These are phyloP conservation scores for Shargacucullia verbasci DNA, from an alignment of 2,888 invertebrate species.

Conservation along the genomic window DNA sequence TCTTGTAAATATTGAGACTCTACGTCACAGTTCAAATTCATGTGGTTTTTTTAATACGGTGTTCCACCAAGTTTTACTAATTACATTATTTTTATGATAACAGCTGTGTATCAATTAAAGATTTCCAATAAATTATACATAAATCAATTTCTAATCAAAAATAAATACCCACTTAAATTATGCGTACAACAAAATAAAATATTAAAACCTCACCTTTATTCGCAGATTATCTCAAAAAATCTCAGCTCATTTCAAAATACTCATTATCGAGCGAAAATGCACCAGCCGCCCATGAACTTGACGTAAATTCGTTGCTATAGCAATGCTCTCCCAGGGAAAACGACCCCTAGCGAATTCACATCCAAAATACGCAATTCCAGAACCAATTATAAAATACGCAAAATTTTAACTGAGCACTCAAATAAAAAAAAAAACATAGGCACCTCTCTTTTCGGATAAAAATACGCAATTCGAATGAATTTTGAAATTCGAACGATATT, in stretches of 20 bases:
- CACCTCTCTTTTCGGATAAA: conserved; percentile 66
- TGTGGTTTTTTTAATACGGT: too few relatives aligned
- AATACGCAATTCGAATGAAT: conserved; percentile 59
- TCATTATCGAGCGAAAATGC: conserved; percentile 86
- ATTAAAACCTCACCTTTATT: conserved; percentile 51
- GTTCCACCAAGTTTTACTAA: too few relatives aligned
- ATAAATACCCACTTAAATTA: conserved; percentile 12
- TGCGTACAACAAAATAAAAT: conserved; percentile 1
- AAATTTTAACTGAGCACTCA: conserved; percentile 49
- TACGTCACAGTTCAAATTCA: too few relatives aligned
- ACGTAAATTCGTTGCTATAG: conserved; percentile 81
- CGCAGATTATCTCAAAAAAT: conserved; percentile 41
- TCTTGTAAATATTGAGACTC: too few relatives aligned
- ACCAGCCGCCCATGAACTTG: conserved; percentile 88
- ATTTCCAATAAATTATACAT: neutral
- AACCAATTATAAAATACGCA: conserved; percentile 51
- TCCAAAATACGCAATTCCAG: conserved; percentile 61
- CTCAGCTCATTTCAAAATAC: conserved; percentile 66
- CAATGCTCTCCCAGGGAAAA: conserved; percentile 79
- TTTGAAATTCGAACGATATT: conserved; percentile 66
- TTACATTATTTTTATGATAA: too few relatives aligned
- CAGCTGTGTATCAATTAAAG: neutral
- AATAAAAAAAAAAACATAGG: conserved; percentile 58
- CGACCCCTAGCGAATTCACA: conserved; percentile 69
- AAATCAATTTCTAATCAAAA: conserved; percentile 25